Evolutionary conservation across 2,113 vertebrate species (phyloP), one percentile per base, ranked within the genome.

Genomic region (Gnathonemus echidnorhynchus): DNA sequence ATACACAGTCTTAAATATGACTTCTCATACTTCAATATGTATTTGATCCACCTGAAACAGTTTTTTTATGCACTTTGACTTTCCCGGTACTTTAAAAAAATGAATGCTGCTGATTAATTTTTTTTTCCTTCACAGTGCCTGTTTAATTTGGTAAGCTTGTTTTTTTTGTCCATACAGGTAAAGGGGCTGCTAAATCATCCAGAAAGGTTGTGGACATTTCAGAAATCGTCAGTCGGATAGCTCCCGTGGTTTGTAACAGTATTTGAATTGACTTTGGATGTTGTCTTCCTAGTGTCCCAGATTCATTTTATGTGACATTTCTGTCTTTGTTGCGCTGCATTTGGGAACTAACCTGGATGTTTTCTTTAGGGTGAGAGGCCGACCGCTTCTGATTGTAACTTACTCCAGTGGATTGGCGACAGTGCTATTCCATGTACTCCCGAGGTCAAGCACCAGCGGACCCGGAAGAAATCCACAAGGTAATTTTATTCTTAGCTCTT

Each of bases 401-500:
- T 98, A 92, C 94, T 98, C 90, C 97, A 97, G 58, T 99, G 98
- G 98, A 98, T 99, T 92, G 98, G 97, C 53, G 97, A 97, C 89
- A 96, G 96, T 91, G 97, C 97, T 87, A 97, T 99, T 92, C 97
- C 98, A 52, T 98, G 97, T 91, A 99, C 98, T 17, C 98, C 98
- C 3, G 94, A 94, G 13, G 52, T 58, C 35, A 58, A 87, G 0
- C 94, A 92, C 66, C 88, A 94, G 19, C 97, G 94, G 93, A 90
- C 92, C 66, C 98, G 95, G 94, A 93, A 93, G 74, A 96, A 93
- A 74, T 95, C 94, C 3, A 92, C 94, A 4, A 97, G 97, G 98
- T 99, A 91, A 91, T 93, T 56, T n/a, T 3, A n/a, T 87, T 52
- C 17, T 21, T 46, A 46, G 9, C 19, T 48, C 21, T 45, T n/a